phyloP scores from a whole-genome alignment of 1,140 invertebrate genomes.

The Macrobrachium nipponense region DNA sequence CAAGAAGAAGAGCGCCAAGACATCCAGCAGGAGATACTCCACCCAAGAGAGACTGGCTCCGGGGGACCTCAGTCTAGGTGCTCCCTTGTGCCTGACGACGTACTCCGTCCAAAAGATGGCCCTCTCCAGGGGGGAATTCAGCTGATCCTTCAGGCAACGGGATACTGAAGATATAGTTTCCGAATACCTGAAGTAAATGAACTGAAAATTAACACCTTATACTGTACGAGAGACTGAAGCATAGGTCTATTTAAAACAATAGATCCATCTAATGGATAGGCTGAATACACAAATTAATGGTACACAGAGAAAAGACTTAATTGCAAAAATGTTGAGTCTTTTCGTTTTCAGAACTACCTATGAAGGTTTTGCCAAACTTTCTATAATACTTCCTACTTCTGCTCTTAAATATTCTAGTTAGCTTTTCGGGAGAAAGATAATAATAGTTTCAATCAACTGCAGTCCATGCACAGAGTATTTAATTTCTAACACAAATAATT shows the following conservation, averaged over 20 bases:
- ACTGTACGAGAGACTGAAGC: not conserved
- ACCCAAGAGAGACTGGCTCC: conserved; percentile 40
- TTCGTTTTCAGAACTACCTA: no score
- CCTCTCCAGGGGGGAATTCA: conserved; percentile 27
- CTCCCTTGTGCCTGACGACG: conserved; percentile 71
- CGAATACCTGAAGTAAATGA: not conserved
- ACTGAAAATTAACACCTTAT: not conserved
- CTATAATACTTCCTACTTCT: no score
- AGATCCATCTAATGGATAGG: no score
- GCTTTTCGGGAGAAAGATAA: no score
- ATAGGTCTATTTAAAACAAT: not conserved
- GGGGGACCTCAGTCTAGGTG: conserved; percentile 69
- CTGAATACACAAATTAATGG: no score
- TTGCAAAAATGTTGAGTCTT: no score
- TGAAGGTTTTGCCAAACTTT: no score
- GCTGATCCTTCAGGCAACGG: conserved; percentile 14
- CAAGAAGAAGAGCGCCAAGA: not conserved
- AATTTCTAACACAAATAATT: no score
- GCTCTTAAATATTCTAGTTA: no score
- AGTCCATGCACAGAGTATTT: no score
- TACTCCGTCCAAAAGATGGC: conserved; percentile 73
- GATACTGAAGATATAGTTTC: not conserved
- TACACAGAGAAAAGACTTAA: no score
- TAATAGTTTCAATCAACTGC: no score
- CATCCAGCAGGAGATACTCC: conserved; percentile 28